Evolutionary conservation across 1,140 invertebrate genomes (phyloP), one percentile per base, ranked within the genome.

Genomic region (Caenorhabditis inopinata): DNA sequence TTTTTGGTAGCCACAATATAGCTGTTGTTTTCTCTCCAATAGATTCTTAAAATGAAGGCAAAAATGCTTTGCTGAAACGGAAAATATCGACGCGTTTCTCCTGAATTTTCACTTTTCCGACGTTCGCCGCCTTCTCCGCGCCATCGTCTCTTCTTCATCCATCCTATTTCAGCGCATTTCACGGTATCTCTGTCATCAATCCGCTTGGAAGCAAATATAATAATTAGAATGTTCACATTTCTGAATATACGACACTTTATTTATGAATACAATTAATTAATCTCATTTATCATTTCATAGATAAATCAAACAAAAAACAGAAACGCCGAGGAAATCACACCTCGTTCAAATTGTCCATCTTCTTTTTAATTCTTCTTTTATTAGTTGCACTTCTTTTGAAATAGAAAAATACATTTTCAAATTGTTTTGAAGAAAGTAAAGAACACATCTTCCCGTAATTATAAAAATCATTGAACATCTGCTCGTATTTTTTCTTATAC

Each of bases 81-180:
- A 68, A 38, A 68, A 38, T 68, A 16, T 32, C 7, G 27, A 58
- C 51, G 25, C 51, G 27, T 38, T 68, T 68, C 58, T 68, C 58
- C 58, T 68, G 58, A 68, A 68, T 21, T 68, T 68, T 68, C 58
- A 68, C 58, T 68, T 68, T 68, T 38, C 11, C 32, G n/a, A 7
- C 32, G 5, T 42, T 42, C 14, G 6, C 38, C 38, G 38, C 5
- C 14, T 68, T 38, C 32, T 38, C 58, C 38, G 23, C n/a, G 58
- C 27, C n/a, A n/a, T n/a, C n/a, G n/a, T n/a, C 32, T 68, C 32
- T 68, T 38, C 32, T 21, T 38, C 58, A 38, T 12, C 4, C 6
- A 21, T n/a, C 18, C 58, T 68, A 9, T 21, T 68, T 42, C n/a
- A 1, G 12, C 18, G 11, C 5, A n/a, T 21, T 32, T 58, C 49